phyloP scores from a whole-genome alignment of 2,888 invertebrate genomes.

The Perizoma flavofasciatum region DNA sequence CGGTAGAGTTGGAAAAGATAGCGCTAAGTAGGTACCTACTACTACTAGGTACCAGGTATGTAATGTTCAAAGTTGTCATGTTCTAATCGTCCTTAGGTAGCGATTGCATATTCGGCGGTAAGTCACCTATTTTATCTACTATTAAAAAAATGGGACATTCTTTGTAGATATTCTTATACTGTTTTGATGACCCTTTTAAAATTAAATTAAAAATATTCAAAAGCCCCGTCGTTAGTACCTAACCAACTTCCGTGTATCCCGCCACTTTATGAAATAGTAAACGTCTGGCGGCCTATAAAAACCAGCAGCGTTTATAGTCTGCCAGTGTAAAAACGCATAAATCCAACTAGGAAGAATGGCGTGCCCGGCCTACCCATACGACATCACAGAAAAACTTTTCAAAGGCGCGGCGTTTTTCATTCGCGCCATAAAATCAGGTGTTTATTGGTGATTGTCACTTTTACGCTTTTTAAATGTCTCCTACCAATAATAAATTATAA shows the following conservation, averaged over 20 bases:
- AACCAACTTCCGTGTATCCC: slow-evolving; percentile 67
- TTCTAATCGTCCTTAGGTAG: too few species aligned
- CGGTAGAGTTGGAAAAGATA: too few species aligned
- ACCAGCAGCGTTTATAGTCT: slow-evolving; percentile 73
- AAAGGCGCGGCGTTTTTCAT: slow-evolving; percentile 76
- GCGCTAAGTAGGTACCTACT: too few species aligned
- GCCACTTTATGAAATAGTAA: slow-evolving; percentile 81
- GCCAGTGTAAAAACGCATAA: slow-evolving; percentile 74
- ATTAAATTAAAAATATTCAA: slow-evolving; percentile 33
- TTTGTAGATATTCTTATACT: background rate
- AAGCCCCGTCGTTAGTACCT: slow-evolving; percentile 61
- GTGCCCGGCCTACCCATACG: slow-evolving; percentile 51
- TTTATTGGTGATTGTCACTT: slow-evolving; percentile 70
- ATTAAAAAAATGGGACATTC: too few species aligned
- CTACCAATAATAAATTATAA: background rate
- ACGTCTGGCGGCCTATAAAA: slow-evolving; percentile 79
- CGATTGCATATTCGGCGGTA: too few species aligned
- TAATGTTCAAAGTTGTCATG: too few species aligned
- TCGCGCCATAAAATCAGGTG: slow-evolving; percentile 73
- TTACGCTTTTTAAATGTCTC: slow-evolving; percentile 50
- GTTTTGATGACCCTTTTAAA: slow-evolving; percentile 5
- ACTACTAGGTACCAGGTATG: too few species aligned
- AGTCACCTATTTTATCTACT: too few species aligned
- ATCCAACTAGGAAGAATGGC: slow-evolving; percentile 73
- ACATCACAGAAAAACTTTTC: slow-evolving; percentile 78